Evolutionary conservation across 2,113 vertebrate genomes (phyloP), one percentile per base, ranked within the genome.

Genomic region (Rhodinocichla rosea): DNA sequence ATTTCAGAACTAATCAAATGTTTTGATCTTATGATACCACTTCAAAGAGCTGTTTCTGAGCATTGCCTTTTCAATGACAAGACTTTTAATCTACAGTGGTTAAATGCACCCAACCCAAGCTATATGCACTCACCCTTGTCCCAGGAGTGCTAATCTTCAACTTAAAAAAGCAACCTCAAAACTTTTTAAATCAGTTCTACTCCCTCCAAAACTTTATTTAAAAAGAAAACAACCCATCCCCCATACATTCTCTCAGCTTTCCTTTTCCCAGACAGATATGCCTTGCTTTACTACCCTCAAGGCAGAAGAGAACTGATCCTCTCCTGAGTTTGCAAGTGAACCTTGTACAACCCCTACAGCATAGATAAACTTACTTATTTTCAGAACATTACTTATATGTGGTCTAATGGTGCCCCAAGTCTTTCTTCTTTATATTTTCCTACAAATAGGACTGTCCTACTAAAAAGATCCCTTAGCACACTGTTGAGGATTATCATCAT

Each of bases 1-100:
- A 22, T 49, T 71, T 65, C n/a, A 83, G 78, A 77, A 28, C 12
- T 40, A 52, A 83, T 53, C 21, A 69, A 49, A 15, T 57, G 35
- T 59, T 89, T 90, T 70, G 5, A 65, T 67, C 23, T 63, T 63
- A 30, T 7, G 23, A 80, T 2, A 21, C 13, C 28, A 1, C 1
- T 57, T 87, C 45, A 50, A 62, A 82, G 24, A 49, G 42, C 30
- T n/a, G 26, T 32, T 87, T 74, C 55, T 57, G 44, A 94, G 50
- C 0, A 0, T 0, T 18, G 19, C 11, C 32, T 42, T 63, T 76
- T 39, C 2, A 4, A 13, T 19, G 11, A 42, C 26, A 70, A 80
- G 9, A 12, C 35, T 82, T 89, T 50, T 42, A 44, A 53, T 49
- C 15, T 50, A 35, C 42, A 78, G 6, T 7, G 6, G 7, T 39